Evolutionary conservation across 92 coral and sea anemone species (phyloP), one percentile per base, ranked within the genome.

Genomic region (Desmophyllum pertusum): DNA sequence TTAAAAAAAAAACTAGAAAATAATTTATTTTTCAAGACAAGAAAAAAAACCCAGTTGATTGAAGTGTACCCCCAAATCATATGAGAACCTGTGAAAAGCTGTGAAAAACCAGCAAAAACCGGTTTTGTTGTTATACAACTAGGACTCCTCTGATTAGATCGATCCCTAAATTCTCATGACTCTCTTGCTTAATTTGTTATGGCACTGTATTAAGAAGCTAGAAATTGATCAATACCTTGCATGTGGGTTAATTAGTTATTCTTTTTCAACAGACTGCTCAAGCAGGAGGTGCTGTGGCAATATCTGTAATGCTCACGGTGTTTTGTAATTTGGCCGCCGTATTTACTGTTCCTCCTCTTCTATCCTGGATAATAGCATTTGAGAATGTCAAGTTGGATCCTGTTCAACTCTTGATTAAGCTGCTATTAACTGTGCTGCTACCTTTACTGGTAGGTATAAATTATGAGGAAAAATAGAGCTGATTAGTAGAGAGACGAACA

Each of bases 231-330:
- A 50, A 50, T 3, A 2, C 18, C 18, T 13, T 13, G 55, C 18
- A 21, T 50, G 3, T 10, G 18, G 18, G 55, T 50, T 50, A 21
- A 50, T 50, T n/a, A n/a, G n/a, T 10, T 48, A 15, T 59, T 42
- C 41, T 81, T 71, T 39, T 42, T 70, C 83, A 27, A 18, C 81
- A 96, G 98, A 90, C 89, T 10, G 94, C 89, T 11, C 94, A 94
- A 70, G 96, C 98, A 21, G 98, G 98, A 41, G 99, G 99, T 25
- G 94, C 91, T 67, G 86, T 92, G 25, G 90, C 98, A 17, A 70
- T 97, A 19, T 95, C 99, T 19, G 86, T 97, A 8, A 84, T 97
- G 94, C 85, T 96, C 21, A 97, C 99, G 15, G 98, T 97, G 21
- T 79, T 95, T 42, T 92, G 98, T 55, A 94, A 97, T 62, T 84